Percentiles rank a stretch among this genome's conserved stretches.
Conservation (phyloP, 2,113 vertebrate species). For the Hydrolagus affinis region DNA sequence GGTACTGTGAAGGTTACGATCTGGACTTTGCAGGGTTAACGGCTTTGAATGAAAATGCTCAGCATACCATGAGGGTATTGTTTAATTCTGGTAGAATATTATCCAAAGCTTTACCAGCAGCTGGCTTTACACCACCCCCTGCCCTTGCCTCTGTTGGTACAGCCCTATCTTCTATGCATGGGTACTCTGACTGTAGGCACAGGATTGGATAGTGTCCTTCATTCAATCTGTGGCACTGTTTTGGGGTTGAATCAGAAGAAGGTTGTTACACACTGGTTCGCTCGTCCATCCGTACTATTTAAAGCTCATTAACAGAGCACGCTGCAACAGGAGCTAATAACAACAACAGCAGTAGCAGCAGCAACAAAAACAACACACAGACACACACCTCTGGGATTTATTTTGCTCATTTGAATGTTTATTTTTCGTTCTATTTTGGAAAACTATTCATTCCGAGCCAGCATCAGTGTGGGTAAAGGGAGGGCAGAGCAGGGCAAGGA, state of each 20-base stretch:
- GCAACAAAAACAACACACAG: no score
- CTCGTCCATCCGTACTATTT: slow-evolving; percentile 3
- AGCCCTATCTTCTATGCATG: slow-evolving; percentile 28
- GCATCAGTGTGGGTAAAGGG: neutral
- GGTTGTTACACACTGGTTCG: slow-evolving; percentile 12
- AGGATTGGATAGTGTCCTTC: slow-evolving; percentile 41
- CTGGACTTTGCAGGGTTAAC: neutral
- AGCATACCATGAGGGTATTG: neutral
- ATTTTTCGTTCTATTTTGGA: neutral
- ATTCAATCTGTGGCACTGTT: slow-evolving; percentile 42
- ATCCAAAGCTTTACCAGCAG: neutral
- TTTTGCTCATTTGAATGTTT: neutral
- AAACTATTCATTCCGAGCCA: neutral
- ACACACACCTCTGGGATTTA: neutral
- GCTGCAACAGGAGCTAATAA: slow-evolving; percentile 1
- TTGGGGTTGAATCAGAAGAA: slow-evolving; percentile 39
- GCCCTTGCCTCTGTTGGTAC: slow-evolving; percentile 12
- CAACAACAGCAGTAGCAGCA: no score
- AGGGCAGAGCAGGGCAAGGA: no score
- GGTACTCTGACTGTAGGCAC: slow-evolving; percentile 32
- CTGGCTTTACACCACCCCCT: neutral
- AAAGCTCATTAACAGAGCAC: neutral
- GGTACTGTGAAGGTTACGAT: neutral
- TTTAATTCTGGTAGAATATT: slow-evolving; percentile 21
- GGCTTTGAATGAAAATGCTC: slow-evolving; percentile 1